These are phyloP conservation scores for Drosophila santomea DNA, from an alignment of 1,140 invertebrate species.

Conservation along the genomic window DNA sequence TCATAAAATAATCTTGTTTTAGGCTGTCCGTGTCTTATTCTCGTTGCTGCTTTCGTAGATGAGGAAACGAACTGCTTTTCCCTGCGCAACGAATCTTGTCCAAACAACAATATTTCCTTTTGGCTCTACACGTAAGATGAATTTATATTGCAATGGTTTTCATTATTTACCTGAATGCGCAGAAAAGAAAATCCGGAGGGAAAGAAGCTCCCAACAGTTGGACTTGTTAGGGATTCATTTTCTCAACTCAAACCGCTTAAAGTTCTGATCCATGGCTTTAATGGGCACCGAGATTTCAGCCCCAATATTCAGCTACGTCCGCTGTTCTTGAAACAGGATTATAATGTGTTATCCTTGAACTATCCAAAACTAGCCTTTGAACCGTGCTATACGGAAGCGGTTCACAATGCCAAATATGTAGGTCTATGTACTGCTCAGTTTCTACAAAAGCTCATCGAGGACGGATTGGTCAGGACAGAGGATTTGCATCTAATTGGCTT, in stretches of 20 bases:
- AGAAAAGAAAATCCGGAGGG: neutral
- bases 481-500: constrained; percentile 43
- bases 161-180: neutral
- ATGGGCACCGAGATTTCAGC: neutral
- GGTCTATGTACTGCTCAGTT: constrained; percentile 24
- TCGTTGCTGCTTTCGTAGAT: neutral
- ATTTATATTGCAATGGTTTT: too few species aligned
- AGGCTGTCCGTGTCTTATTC: neutral
- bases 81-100: constrained; percentile 1
- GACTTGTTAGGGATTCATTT: neutral
- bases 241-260: constrained; percentile 5
- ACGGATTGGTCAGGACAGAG: neutral
- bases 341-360: constrained; percentile 26
- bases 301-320: constrained; percentile 26
- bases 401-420: constrained; percentile 15
- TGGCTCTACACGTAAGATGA: constrained; percentile 39
- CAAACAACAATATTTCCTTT: constrained; percentile 44
- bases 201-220: neutral
- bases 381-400: constrained; percentile 41
- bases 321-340: neutral
- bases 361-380: constrained; percentile 6
- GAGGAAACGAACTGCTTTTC: constrained; percentile 9
- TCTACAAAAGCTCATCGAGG: neutral
- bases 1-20: neutral
- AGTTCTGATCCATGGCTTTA: constrained; percentile 41